Evolutionary conservation across 2,888 invertebrate genomes (phyloP).

Genomic region (Macrophya alboannulata): DNA sequence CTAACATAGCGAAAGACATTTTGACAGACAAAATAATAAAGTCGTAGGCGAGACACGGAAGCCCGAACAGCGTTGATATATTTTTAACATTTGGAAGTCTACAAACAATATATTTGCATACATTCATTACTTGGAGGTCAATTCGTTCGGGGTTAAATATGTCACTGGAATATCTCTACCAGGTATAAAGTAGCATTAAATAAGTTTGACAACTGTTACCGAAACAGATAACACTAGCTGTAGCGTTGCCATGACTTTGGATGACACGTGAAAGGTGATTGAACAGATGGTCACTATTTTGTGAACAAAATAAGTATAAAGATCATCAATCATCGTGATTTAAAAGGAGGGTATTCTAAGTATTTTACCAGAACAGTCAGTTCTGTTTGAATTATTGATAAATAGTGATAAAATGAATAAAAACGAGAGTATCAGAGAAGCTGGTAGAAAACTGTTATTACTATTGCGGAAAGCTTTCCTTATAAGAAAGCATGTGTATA

Average conservation of each 20-base stretch:
- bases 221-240: not conserved
- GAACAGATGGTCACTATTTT: not conserved
- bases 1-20: slow-evolving; percentile 69
- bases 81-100: slow-evolving; percentile 28
- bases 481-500: slow-evolving; percentile 60
- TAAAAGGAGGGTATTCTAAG: not conserved
- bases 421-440: not conserved
- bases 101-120: slow-evolving; percentile 19
- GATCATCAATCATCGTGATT: slow-evolving; percentile 1
- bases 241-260: slow-evolving; percentile 28
- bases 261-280: slow-evolving; percentile 30
- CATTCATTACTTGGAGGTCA: slow-evolving; percentile 36
- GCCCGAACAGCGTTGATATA: slow-evolving; percentile 18
- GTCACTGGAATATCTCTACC: not conserved
- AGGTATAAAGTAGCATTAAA: not conserved
- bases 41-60: slow-evolving; percentile 63
- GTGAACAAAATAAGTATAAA: not conserved
- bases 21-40: slow-evolving; percentile 69
- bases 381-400: not conserved
- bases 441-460: slow-evolving; percentile 45
- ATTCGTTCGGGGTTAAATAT: not conserved
- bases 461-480: slow-evolving; percentile 64
- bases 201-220: not conserved
- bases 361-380: not conserved
- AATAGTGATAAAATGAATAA: slow-evolving; percentile 21